These are phyloP conservation scores for Dasyprocta punctata DNA, from an alignment of 2,113 vertebrate species.

Conservation along the genomic window DNA sequence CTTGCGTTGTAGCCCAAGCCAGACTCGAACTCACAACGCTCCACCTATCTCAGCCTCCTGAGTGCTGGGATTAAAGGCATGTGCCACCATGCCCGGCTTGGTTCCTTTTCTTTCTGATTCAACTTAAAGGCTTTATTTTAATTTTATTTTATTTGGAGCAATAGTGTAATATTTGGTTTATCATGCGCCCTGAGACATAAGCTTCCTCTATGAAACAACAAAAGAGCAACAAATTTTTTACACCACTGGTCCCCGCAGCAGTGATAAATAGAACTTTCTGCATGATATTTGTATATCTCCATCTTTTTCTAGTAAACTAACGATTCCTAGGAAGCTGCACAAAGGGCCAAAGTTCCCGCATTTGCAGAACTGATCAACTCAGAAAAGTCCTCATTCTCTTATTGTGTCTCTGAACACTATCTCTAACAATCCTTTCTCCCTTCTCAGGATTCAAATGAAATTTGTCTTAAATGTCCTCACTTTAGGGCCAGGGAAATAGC, in stretches of 20 bases:
- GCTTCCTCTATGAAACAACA: background rate
- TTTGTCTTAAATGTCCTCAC: background rate
- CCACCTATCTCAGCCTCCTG: too few species aligned
- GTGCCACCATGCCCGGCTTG: too few species aligned
- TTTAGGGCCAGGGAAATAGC: too few species aligned
- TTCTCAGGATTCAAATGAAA: background rate
- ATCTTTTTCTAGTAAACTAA: background rate
- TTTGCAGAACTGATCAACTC: background rate
- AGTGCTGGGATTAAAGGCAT: too few species aligned
- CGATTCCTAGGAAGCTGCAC: background rate
- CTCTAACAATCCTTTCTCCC: background rate
- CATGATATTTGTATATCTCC: rapidly evolving
- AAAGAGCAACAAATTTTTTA: background rate
- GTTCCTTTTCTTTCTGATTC: background rate
- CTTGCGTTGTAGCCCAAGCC: too few species aligned
- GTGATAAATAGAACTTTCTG: background rate
- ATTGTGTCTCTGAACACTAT: background rate
- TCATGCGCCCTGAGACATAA: background rate
- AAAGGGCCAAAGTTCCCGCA: background rate
- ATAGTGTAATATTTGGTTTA: background rate
- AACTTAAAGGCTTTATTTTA: background rate
- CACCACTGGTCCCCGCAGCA: too few species aligned
- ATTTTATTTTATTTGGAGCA: background rate
- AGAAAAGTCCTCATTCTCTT: background rate
- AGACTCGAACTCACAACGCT: too few species aligned